Percentiles rank a stretch among this genome's conserved stretches.
Evolutionary conservation across 2,888 invertebrate species (phyloP).

Genomic region (Mimas tiliae): DNA sequence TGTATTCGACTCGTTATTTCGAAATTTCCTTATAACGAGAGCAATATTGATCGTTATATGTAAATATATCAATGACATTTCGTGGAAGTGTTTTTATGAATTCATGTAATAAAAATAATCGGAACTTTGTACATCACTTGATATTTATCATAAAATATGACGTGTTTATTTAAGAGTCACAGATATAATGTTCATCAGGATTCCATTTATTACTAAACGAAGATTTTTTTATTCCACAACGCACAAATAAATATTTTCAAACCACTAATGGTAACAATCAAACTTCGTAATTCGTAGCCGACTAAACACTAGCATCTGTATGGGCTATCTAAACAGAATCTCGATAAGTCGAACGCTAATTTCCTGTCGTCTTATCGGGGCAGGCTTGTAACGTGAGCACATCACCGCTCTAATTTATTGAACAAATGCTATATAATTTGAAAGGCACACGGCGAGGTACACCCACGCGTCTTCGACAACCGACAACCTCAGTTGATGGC

Average conservation of each 20-base stretch:
- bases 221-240: too few relatives aligned
- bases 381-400: background rate
- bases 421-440: slow-evolving; percentile 40
- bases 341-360: background rate
- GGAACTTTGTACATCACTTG: too few relatives aligned
- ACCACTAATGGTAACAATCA: background rate
- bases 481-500: slow-evolving; percentile 21
- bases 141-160: too few relatives aligned
- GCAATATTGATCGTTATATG: background rate
- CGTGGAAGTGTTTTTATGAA: too few relatives aligned
- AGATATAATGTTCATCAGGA: too few relatives aligned
- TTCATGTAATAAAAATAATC: too few relatives aligned
- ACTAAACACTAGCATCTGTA: too few relatives aligned
- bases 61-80: too few relatives aligned
- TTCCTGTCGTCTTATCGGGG: slow-evolving; percentile 1
- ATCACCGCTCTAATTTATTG: slow-evolving; percentile 36
- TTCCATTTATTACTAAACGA: too few relatives aligned
- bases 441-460: slow-evolving; percentile 34
- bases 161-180: too few relatives aligned
- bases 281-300: too few relatives aligned
- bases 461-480: slow-evolving; percentile 24
- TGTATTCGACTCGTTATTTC: background rate
- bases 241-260: too few relatives aligned
- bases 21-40: slow-evolving; percentile 8
- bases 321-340: background rate